Evolutionary conservation across 2,797 vertebrate genomes (phyloP).

Genomic region (Dromococcyx pavoninus): DNA sequence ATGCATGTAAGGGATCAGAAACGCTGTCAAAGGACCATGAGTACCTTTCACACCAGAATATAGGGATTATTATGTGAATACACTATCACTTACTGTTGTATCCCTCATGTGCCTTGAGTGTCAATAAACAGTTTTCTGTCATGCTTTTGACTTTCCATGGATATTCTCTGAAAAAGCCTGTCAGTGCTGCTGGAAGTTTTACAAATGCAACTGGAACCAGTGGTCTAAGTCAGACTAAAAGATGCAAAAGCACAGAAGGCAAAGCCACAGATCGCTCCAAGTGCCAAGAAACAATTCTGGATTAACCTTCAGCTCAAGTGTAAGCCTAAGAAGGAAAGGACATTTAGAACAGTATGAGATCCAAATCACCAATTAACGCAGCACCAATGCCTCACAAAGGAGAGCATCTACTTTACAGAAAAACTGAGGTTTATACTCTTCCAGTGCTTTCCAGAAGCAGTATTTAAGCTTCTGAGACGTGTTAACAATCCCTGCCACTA

Average conservation of each 20-base stretch:
- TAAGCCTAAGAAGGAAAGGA: not conserved
- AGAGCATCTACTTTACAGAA: not conserved
- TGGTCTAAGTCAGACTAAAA: not conserved
- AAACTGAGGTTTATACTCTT: not conserved
- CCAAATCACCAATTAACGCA: not conserved
- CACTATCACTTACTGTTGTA: not conserved
- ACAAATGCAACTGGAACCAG: not conserved
- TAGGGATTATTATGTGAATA: accelerated
- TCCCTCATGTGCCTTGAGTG: not conserved
- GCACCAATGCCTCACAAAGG: not conserved
- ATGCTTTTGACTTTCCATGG: not conserved
- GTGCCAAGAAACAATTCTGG: not conserved
- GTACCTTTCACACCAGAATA: not conserved
- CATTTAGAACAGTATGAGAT: not conserved
- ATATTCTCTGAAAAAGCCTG: not conserved
- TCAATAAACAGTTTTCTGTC: not conserved
- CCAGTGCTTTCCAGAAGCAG: not conserved
- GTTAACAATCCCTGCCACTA: not conserved
- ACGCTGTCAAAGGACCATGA: not conserved
- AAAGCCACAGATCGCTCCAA: not conserved
- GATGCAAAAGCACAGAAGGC: not conserved
- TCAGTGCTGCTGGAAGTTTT: not conserved
- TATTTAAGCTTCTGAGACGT: not conserved
- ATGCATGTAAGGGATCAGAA: not conserved
- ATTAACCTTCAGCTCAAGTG: not conserved